A percentile compares a stretch with the other conserved stretches of the same genome.
Conservation (phyloP, 2,888 invertebrate genomes). For the Ectemnius continuus region DNA sequence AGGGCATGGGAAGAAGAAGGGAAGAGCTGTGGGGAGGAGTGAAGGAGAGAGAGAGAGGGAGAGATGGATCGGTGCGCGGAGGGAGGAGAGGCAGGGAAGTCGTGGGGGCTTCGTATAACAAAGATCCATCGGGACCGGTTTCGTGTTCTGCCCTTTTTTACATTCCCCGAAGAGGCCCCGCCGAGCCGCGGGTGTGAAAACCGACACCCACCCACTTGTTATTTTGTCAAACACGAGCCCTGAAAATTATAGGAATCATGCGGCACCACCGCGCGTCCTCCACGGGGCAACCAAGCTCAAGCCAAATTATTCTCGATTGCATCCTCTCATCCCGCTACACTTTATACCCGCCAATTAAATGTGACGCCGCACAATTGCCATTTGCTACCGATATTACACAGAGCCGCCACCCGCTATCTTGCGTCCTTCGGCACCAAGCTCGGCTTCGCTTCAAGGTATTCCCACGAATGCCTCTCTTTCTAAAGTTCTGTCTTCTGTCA, state of each 20-base stretch:
- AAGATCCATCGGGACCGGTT: slow-evolving; percentile 78
- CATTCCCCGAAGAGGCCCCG: slow-evolving; percentile 73
- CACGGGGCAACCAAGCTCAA: slow-evolving; percentile 5
- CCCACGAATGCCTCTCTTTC: too few relatives aligned
- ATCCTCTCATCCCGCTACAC: slow-evolving; percentile 41
- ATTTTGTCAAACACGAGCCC: slow-evolving; percentile 72
- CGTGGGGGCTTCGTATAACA: slow-evolving; percentile 63
- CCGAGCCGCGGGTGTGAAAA: slow-evolving; percentile 76
- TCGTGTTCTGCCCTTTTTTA: slow-evolving; percentile 72
- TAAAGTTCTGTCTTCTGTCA: too few relatives aligned
- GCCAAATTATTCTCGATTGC: slow-evolving; percentile 40
- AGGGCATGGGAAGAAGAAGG: slow-evolving; percentile 12
- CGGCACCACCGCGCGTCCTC: slow-evolving; percentile 30
- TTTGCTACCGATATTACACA: slow-evolving; percentile 32
- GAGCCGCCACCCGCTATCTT: not conserved
- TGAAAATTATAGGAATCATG: slow-evolving; percentile 73
- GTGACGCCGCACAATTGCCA: slow-evolving; percentile 58
- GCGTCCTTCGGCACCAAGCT: too few relatives aligned
- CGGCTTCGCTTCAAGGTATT: too few relatives aligned
- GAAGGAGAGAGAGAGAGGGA: not conserved
- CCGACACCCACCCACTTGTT: slow-evolving; percentile 78
- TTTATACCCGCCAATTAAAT: slow-evolving; percentile 68
- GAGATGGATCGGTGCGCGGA: slow-evolving; percentile 36
- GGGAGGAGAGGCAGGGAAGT: slow-evolving; percentile 28
- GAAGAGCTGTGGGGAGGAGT: not conserved